phyloP scores from a whole-genome alignment of 2,888 invertebrate genomes.

The Dinocampus coccinellae region DNA sequence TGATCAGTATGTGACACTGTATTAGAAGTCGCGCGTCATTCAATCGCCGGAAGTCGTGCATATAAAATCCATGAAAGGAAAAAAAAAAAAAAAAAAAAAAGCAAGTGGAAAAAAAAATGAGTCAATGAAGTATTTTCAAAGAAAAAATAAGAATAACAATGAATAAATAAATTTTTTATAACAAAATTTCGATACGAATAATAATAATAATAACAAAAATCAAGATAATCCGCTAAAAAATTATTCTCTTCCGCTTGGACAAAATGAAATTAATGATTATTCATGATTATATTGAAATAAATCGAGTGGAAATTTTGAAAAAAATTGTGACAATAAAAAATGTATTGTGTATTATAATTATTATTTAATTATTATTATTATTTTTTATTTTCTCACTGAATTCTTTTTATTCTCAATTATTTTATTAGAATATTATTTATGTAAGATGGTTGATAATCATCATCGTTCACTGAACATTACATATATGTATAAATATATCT shows the following conservation, averaged over 20 bases:
- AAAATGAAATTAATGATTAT: too few relatives aligned
- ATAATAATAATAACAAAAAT: too few relatives aligned
- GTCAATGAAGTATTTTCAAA: not conserved
- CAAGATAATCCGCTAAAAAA: too few relatives aligned
- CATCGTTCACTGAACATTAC: conserved; percentile 24
- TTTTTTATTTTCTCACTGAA: not conserved
- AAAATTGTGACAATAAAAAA: too few relatives aligned
- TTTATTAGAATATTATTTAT: not conserved
- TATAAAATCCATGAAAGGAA: too few relatives aligned
- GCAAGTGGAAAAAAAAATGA: conserved; percentile 7
- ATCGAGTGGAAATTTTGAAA: too few relatives aligned
- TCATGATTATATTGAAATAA: too few relatives aligned
- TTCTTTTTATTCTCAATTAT: not conserved
- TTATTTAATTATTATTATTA: too few relatives aligned
- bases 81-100: conserved; percentile 32
- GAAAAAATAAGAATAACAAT: not conserved
- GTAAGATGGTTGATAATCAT: conserved; percentile 26
- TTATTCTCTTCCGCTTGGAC: too few relatives aligned
- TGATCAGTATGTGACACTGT: conserved; percentile 34
- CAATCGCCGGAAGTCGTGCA: conserved; percentile 36
- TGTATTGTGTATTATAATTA: too few relatives aligned
- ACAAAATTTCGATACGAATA: too few relatives aligned
- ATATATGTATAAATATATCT: too few relatives aligned
- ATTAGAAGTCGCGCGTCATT: conserved; percentile 20
- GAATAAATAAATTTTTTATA: not conserved